phyloP scores from a whole-genome alignment of 2,888 invertebrate genomes.

The Parnassius glacialis region DNA sequence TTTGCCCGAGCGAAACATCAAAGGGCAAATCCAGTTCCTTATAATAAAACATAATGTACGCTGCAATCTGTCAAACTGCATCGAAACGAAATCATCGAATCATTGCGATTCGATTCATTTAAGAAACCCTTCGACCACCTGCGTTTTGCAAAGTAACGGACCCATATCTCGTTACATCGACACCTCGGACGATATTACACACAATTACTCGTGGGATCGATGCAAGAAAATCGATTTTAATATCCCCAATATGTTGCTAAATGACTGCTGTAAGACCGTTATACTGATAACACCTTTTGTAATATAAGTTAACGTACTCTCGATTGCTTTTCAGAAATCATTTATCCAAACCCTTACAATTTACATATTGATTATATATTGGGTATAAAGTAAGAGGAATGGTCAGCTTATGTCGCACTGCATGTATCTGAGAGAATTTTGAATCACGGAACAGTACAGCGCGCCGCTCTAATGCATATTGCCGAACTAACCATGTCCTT shows the following conservation, averaged over 20 bases:
- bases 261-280: slow-evolving; percentile 38
- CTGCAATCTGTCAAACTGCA: slow-evolving; percentile 39
- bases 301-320: slow-evolving; percentile 30
- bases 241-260: slow-evolving; percentile 41
- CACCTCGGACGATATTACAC: slow-evolving; percentile 63
- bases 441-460: too few species aligned
- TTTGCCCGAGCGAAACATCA: slow-evolving; percentile 23
- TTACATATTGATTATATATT: too few species aligned
- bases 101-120: slow-evolving; percentile 41
- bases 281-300: slow-evolving; percentile 33
- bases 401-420: too few species aligned
- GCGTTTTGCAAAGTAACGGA: slow-evolving; percentile 63
- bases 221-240: slow-evolving; percentile 49
- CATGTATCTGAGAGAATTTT: too few species aligned
- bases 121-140: slow-evolving; percentile 53
- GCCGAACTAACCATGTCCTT: too few species aligned
- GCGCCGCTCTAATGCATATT: too few species aligned
- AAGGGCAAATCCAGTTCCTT: slow-evolving; percentile 35
- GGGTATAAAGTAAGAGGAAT: too few species aligned
- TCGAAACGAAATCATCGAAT: slow-evolving; percentile 47
- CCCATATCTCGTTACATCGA: slow-evolving; percentile 63
- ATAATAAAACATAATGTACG: slow-evolving; percentile 37
- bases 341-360: background rate
- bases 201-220: slow-evolving; percentile 65
- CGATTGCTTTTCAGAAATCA: slow-evolving; percentile 25